phyloP scores from a whole-genome alignment of 1,140 invertebrate genomes.

The Heliothis subflexa region DNA sequence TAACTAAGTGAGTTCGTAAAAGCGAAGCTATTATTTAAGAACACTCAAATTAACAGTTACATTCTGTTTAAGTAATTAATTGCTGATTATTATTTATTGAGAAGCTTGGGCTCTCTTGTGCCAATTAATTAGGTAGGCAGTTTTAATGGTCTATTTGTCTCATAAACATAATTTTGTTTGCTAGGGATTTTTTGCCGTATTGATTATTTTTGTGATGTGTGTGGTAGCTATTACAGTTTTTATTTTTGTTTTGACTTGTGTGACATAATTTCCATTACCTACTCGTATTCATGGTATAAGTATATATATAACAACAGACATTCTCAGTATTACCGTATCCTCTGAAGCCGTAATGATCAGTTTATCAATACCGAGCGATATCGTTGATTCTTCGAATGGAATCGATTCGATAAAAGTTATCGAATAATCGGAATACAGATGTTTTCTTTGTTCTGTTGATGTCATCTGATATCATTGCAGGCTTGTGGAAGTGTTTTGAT shows the following conservation, averaged over 20 bases:
- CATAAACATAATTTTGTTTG: no score
- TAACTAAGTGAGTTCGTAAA: conserved; percentile 28
- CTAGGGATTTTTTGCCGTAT: no score
- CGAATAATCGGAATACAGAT: conserved; percentile 26
- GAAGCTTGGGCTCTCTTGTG: background rate
- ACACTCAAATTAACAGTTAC: conserved; percentile 14
- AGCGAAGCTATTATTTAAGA: conserved; percentile 12
- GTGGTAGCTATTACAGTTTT: background rate
- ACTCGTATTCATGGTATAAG: background rate
- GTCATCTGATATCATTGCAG: conserved; percentile 15
- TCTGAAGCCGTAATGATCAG: background rate
- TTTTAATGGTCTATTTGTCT: background rate
- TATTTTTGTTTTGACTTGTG: background rate
- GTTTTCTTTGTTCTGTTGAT: conserved; percentile 11
- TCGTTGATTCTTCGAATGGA: background rate
- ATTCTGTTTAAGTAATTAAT: conserved; percentile 28
- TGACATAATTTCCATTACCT: no score
- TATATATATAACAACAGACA: no score
- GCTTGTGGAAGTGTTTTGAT: no score
- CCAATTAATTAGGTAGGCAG: background rate
- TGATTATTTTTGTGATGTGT: no score
- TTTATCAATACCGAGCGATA: conserved; percentile 1
- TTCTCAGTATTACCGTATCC: background rate
- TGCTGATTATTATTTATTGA: conserved; percentile 13
- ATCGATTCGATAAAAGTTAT: conserved; percentile 6